phyloP scores from a whole-genome alignment of 2,113 vertebrate genomes.

The Pseudorectes ferrugineus region DNA sequence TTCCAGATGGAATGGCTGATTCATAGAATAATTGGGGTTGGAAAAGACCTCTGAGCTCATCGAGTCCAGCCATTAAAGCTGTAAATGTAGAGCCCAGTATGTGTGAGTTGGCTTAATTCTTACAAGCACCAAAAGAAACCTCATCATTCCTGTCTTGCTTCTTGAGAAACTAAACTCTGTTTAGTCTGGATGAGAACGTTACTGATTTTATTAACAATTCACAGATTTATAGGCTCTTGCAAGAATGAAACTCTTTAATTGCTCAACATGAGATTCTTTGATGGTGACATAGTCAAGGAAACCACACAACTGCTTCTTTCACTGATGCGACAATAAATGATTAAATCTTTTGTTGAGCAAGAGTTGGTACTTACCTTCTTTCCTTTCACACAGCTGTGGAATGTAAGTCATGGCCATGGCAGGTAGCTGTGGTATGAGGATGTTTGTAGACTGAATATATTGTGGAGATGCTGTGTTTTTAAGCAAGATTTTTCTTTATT shows the following conservation, averaged over 20 bases:
- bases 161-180: background rate
- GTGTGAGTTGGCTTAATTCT: background rate
- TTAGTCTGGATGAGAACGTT: conserved; percentile 24
- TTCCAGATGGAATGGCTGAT: background rate
- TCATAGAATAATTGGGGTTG: background rate
- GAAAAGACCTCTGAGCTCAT: background rate
- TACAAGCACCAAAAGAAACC: background rate
- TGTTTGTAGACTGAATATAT: background rate
- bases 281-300: background rate
- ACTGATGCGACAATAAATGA: background rate
- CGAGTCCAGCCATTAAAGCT: background rate
- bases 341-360: background rate
- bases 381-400: background rate
- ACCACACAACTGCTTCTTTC: background rate
- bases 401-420: background rate
- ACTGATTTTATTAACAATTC: conserved; percentile 41
- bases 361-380: background rate
- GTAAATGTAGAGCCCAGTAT: background rate
- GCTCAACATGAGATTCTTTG: conserved; percentile 12
- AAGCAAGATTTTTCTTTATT: background rate
- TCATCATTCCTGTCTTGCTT: background rate
- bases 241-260: conserved; percentile 32
- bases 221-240: background rate
- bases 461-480: background rate
- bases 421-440: background rate